Evolutionary conservation across 2,113 vertebrate genomes (phyloP).

Genomic region (Scolopax mira): DNA sequence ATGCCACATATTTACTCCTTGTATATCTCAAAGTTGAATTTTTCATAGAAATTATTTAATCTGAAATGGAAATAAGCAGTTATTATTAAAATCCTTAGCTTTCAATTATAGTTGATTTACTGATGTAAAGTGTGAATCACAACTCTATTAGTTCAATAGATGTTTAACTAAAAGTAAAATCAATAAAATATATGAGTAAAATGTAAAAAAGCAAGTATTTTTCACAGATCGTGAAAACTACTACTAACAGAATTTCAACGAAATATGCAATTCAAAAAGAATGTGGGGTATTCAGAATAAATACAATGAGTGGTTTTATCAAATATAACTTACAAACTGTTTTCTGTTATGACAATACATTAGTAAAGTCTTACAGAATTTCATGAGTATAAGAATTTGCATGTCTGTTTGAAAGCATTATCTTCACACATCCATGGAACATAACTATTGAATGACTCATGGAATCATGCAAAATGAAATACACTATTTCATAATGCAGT

Average conservation of each 20-base stretch:
- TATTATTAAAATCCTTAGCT: background rate
- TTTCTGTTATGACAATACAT: background rate
- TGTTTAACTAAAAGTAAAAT: background rate
- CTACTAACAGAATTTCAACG: background rate
- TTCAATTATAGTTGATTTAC: background rate
- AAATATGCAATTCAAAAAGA: slow-evolving; percentile 4
- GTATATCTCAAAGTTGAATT: background rate
- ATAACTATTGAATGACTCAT: slow-evolving; percentile 4
- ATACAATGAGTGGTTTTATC: slow-evolving; percentile 21
- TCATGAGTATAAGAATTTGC: background rate
- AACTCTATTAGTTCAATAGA: background rate
- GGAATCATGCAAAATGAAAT: background rate
- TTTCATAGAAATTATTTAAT: background rate
- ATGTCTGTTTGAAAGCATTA: background rate
- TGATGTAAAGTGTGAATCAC: background rate
- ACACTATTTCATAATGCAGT: background rate
- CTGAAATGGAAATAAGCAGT: background rate
- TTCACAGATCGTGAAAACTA: background rate
- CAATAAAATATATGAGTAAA: background rate
- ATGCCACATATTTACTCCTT: background rate
- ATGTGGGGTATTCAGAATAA: background rate
- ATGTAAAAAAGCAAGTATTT: background rate
- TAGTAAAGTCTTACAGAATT: background rate
- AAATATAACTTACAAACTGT: background rate
- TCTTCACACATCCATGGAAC: background rate